These are phyloP conservation scores for Eupsilia transversa DNA, from an alignment of 2,888 invertebrate species.

Conservation along the genomic window DNA sequence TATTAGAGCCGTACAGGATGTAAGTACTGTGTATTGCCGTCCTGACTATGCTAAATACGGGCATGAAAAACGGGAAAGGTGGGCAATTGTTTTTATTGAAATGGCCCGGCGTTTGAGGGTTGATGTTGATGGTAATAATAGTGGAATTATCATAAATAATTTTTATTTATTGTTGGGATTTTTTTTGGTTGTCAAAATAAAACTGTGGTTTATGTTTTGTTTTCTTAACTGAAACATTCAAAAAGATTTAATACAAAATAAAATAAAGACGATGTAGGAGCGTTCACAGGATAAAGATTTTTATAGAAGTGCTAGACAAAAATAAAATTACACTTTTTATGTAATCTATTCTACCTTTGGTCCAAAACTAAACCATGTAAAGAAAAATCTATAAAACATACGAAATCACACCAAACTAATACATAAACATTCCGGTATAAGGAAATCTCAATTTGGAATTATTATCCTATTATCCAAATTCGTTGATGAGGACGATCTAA, in stretches of 20 bases:
- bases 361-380: neutral
- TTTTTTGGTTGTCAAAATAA: neutral
- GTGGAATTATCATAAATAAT: neutral
- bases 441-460: slow-evolving; percentile 45
- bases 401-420: slow-evolving; percentile 18
- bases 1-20: slow-evolving; percentile 67
- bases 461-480: slow-evolving; percentile 14
- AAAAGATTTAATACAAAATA: too few relatives aligned
- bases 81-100: slow-evolving; percentile 56
- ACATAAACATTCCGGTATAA: slow-evolving; percentile 6
- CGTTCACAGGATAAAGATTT: neutral
- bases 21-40: slow-evolving; percentile 58
- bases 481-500: slow-evolving; percentile 23
- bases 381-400: neutral
- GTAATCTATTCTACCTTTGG: neutral
- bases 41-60: slow-evolving; percentile 60
- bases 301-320: neutral
- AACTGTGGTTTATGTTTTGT: too few relatives aligned
- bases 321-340: too few relatives aligned
- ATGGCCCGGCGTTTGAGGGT: slow-evolving; percentile 29
- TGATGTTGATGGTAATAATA: neutral
- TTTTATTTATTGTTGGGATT: neutral
- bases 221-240: too few relatives aligned
- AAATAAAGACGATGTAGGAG: too few relatives aligned
- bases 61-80: slow-evolving; percentile 53